Base-by-base conservation (phyloP, 2,888 invertebrate species). In the Kuschelorhynchus macadamiae region DNA sequence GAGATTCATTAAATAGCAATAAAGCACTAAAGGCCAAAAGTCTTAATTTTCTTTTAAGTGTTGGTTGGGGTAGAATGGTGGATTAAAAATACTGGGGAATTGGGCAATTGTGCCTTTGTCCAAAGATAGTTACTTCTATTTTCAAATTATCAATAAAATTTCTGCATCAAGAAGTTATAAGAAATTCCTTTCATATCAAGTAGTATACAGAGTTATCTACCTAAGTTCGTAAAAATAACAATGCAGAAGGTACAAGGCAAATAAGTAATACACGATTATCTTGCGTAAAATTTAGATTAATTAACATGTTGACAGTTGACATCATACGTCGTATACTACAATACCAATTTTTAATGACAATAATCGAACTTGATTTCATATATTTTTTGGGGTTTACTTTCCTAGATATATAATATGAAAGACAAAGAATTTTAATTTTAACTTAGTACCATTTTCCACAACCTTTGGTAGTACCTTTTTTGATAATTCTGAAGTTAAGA, bases 331-430 rank as follows among this genome's bases (percentile, higher is more conserved):
- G 47, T 33, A 47, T 21, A 57, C 14, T 32, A 47, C 47, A 46
- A 57, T 47, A 57, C 32, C 57, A 46, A 57, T 59, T 47, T 49
- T 47, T 47, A 21, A 39, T 47, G 47, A 47, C 59, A 21, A 57
- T n/a, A n/a, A 46, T 57, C 14, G 12, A 59, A 47, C 39, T 47
- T 57, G 12, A 17, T 20, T 47, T 30, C 36, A 59, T 49, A 59
- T 8, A 46, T 44, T 36, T n/a, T 21, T 25, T 14, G 41, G 46
- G 56, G 55, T 63, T 25, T 56, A 64, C 41, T 46, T 56, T 64
- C 47, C 64, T 64, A 47, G 56, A 64, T 53, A 57, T 11, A 47
- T 14, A 12, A 25, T 25, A 25, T 25, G 25, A 25, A 20, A 36
- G 17, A 18, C 2, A 36, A 3, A 33, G 20, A 44, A 44, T 44